These are phyloP conservation scores for Taurulus bubalis DNA, from an alignment of 2,113 vertebrate species.

Conservation along the genomic window DNA sequence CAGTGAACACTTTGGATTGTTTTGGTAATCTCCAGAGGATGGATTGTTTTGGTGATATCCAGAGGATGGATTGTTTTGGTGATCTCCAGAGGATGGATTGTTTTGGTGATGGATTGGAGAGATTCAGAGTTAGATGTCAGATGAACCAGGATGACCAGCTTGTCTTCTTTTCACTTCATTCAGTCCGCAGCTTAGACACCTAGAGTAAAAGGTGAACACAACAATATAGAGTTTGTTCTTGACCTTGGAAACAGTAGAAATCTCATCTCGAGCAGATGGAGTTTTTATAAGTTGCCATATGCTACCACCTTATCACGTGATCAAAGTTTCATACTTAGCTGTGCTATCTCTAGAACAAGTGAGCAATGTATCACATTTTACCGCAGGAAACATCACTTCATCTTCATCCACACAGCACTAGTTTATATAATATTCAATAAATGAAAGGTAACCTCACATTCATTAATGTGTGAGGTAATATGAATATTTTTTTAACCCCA, in stretches of 20 bases:
- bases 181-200: constrained; percentile 5
- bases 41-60: neutral
- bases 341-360: neutral
- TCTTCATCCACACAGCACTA: neutral
- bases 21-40: neutral
- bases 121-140: neutral
- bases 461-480: neutral
- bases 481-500: neutral
- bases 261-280: neutral
- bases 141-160: neutral
- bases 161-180: neutral
- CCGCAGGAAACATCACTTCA: neutral
- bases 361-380: neutral
- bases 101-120: neutral
- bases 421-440: neutral
- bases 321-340: neutral
- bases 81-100: too few species aligned
- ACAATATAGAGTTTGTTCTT: neutral
- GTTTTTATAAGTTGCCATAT: neutral
- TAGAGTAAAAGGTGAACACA: neutral
- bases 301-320: neutral
- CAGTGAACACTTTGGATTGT: neutral
- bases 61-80: neutral
- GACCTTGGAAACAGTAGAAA: neutral
- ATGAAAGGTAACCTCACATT: neutral